Base-by-base conservation (phyloP, 2,113 vertebrate species). In the human (Homo sapiens) region DNA sequence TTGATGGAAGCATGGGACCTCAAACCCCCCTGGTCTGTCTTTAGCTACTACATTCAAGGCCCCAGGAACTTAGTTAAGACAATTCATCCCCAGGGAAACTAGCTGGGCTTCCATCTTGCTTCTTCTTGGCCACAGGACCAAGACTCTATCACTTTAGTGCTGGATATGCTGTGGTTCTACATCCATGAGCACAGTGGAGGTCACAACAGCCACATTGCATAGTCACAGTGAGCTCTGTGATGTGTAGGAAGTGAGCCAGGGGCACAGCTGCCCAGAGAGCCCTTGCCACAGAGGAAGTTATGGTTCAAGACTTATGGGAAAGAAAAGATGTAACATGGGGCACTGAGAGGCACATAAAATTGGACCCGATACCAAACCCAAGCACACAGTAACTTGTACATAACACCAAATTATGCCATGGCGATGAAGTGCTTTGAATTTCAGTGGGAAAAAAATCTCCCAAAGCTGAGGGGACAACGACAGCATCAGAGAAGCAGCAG, bases 121-220 rank as follows among this genome's bases (percentile, higher is more conserved):
- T 57, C 11, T 66, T 72, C 27, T 23, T 61, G 4, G n/a, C 70
- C 27, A 85, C 0, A 2, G 6, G 22, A 90, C 32, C 38, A 78
- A 78, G 17, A 59, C 45, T 57, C 20, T 27, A 6, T 64, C 12
- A 3, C 25, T 23, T 16, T 45, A 90, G 8, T 61, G 5, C 30
- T 18, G 55, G 23, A 2, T 10, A 25, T 52, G 5, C 89, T 32
- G 20, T 45, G 23, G 25, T 23, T n/a, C 68, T 30, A 13, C 45
- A 80, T n/a, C 78, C 45, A 2, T 3, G 8, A 85, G 27, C 8
- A 12, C 35, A 35, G 0, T 5, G 48, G 22, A 1, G 12, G 35
- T 23, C 61, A n/a, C 38, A 1, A 2, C 1, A 45, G 23, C n/a
- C 20, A 18, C 25, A 0, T 4, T 8, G 1, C 20, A 6, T 8